phyloP scores from a whole-genome alignment of 2,888 invertebrate genomes.

The Pammene fasciana region DNA sequence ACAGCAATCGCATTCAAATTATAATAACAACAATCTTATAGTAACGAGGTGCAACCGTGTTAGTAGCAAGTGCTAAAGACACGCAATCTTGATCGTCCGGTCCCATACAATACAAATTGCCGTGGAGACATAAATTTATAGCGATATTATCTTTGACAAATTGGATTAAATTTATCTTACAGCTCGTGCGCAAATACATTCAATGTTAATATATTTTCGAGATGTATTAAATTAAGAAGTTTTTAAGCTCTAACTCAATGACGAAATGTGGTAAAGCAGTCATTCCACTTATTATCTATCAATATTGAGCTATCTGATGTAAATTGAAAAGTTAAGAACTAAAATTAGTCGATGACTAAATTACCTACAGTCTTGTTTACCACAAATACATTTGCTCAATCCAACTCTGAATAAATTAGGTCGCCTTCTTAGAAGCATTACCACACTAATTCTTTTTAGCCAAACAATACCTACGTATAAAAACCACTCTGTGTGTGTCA shows the following conservation, averaged over 20 bases:
- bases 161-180: slow-evolving; percentile 32
- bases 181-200: neutral
- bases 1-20: slow-evolving; percentile 23
- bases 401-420: slow-evolving; percentile 33
- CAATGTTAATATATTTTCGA: neutral
- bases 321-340: slow-evolving; percentile 16
- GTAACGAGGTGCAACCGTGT: slow-evolving; percentile 24
- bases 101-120: slow-evolving; percentile 37
- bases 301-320: too few species aligned
- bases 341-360: slow-evolving; percentile 26
- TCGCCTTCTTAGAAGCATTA: slow-evolving; percentile 34
- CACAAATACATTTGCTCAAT: slow-evolving; percentile 18
- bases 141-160: slow-evolving; percentile 40
- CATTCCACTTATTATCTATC: neutral
- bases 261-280: neutral
- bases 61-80: slow-evolving; percentile 13
- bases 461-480: neutral
- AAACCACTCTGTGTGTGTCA: slow-evolving; percentile 19
- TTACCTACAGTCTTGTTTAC: slow-evolving; percentile 22
- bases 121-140: slow-evolving; percentile 36
- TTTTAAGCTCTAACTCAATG: neutral
- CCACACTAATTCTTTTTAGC: neutral
- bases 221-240: slow-evolving; percentile 14
- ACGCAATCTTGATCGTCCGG: slow-evolving; percentile 31
- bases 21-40: slow-evolving; percentile 5